Conservation (phyloP, 2,888 invertebrate species). For the Zygothrica quintamaculata region DNA sequence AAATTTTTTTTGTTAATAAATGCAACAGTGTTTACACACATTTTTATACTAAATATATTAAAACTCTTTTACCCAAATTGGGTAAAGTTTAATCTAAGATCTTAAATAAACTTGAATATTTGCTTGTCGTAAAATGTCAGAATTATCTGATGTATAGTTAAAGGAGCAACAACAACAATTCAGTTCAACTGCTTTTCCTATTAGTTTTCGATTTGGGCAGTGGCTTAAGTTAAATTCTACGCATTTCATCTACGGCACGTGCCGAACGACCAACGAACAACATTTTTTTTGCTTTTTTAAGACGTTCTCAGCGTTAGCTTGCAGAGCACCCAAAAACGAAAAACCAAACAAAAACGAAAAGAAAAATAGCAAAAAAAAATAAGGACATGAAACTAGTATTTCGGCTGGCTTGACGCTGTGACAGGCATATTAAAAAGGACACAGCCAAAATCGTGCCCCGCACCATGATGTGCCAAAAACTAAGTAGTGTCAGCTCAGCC, state of each 20-base stretch:
- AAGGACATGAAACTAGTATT: slow-evolving; percentile 62
- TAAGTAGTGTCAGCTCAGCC: slow-evolving; percentile 73
- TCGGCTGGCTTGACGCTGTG: slow-evolving; percentile 64
- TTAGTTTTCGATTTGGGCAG: slow-evolving; percentile 76
- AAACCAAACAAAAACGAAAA: slow-evolving; percentile 14
- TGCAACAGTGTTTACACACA: too few relatives aligned
- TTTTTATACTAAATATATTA: not conserved
- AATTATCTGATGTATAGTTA: slow-evolving; percentile 11
- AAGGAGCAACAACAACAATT: slow-evolving; percentile 6
- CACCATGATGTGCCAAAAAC: slow-evolving; percentile 75
- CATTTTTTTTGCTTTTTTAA: slow-evolving; percentile 62
- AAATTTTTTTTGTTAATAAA: too few relatives aligned
- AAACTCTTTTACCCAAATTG: not conserved
- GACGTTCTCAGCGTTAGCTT: slow-evolving; percentile 29
- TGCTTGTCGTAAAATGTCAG: not conserved
- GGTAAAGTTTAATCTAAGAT: not conserved
- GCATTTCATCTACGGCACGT: slow-evolving; percentile 64
- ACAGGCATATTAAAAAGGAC: slow-evolving; percentile 78
- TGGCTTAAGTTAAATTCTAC: slow-evolving; percentile 73
- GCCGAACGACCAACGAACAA: slow-evolving; percentile 48
- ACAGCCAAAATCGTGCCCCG: slow-evolving; percentile 53
- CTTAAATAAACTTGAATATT: not conserved
- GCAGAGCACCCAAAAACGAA: slow-evolving; percentile 21
- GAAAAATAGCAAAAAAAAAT: slow-evolving; percentile 22
- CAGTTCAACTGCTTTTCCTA: slow-evolving; percentile 48